These are phyloP conservation scores for Echinops telfairi DNA, from an alignment of 2,113 vertebrate species.

Conservation along the genomic window DNA sequence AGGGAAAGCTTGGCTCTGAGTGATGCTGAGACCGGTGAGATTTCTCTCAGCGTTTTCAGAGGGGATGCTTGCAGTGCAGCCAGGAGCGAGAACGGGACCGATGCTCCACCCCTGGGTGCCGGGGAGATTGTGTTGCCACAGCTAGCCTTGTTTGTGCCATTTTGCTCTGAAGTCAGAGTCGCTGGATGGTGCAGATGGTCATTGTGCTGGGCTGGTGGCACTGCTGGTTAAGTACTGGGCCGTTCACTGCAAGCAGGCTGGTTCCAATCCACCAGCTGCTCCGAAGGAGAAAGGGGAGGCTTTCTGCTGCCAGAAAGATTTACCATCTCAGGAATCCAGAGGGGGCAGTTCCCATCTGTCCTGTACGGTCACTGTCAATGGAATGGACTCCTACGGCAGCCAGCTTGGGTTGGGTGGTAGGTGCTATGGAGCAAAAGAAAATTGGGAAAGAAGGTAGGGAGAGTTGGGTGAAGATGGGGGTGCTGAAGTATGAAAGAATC, in stretches of 20 bases:
- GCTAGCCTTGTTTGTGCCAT: background rate
- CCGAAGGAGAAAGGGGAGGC: background rate
- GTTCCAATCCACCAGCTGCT: background rate
- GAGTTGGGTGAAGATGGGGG: background rate
- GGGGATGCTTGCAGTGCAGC: background rate
- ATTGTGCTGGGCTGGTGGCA: background rate
- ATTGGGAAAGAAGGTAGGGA: background rate
- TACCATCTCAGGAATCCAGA: background rate
- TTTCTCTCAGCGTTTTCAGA: background rate
- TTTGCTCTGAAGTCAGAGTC: background rate
- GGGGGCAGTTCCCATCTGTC: background rate
- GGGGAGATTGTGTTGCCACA: background rate
- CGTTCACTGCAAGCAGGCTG: background rate
- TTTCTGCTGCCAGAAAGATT: background rate
- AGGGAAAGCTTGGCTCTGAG: slow-evolving; percentile 45
- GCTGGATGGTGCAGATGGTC: background rate
- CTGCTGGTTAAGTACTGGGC: too few relatives aligned
- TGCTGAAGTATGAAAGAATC: background rate
- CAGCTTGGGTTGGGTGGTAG: background rate
- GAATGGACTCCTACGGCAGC: background rate
- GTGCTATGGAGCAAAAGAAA: background rate
- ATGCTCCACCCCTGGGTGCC: background rate
- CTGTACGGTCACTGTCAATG: background rate
- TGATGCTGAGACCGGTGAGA: background rate
- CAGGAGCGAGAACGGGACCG: background rate